Evolutionary conservation across 1,140 invertebrate genomes (phyloP).

Genomic region (Agrypnia vestita): DNA sequence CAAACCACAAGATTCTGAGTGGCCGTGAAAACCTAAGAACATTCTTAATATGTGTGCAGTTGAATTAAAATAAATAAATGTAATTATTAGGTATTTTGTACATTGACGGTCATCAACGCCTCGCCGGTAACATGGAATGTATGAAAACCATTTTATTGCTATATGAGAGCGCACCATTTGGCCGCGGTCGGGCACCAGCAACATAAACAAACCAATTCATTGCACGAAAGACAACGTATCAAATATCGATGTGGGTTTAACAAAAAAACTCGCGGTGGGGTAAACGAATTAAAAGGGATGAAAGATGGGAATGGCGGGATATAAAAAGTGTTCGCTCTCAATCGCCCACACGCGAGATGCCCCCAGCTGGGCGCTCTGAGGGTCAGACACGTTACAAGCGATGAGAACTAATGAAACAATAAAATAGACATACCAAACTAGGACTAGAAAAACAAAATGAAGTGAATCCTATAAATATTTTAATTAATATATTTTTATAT

Average conservation of each 20-base stretch:
- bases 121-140: too few relatives aligned
- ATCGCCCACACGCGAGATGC: slow-evolving; percentile 30
- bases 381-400: slow-evolving; percentile 3
- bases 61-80: too few relatives aligned
- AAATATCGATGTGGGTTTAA: slow-evolving; percentile 29
- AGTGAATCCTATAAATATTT: too few relatives aligned
- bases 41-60: too few relatives aligned
- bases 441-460: too few relatives aligned
- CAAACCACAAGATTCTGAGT: too few relatives aligned
- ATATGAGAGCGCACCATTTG: too few relatives aligned
- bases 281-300: slow-evolving; percentile 47
- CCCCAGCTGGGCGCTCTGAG: slow-evolving; percentile 19
- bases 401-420: slow-evolving; percentile 24
- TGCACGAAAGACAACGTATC: slow-evolving; percentile 12
- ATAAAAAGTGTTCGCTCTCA: slow-evolving; percentile 13
- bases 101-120: too few relatives aligned
- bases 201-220: slow-evolving; percentile 15
- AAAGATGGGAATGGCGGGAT: slow-evolving; percentile 23
- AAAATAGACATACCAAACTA: background rate
- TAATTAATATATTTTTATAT: too few relatives aligned
- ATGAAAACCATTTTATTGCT: too few relatives aligned
- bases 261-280: slow-evolving; percentile 24
- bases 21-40: too few relatives aligned
- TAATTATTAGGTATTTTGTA: too few relatives aligned
- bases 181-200: background rate